Evolutionary conservation across 1,140 invertebrate genomes (phyloP).

Genomic region (Psilanteris sp.): DNA sequence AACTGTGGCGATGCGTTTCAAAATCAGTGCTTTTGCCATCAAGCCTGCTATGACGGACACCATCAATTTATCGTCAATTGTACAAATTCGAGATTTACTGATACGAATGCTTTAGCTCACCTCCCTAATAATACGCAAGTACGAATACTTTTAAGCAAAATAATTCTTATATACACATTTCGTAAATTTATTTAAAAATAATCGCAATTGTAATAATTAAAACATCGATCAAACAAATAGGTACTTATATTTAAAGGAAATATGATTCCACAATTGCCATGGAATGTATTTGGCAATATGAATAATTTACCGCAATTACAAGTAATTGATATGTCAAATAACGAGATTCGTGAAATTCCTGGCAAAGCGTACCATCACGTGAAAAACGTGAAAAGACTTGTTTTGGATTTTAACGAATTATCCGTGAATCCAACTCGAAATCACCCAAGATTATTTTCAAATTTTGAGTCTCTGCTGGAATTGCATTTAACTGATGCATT

Average conservation of each 20-base stretch:
- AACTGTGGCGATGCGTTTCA: slow-evolving; percentile 79
- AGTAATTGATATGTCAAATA: slow-evolving; percentile 88
- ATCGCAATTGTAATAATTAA: slow-evolving; percentile 10
- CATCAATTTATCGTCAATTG: slow-evolving; percentile 87
- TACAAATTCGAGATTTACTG: slow-evolving; percentile 83
- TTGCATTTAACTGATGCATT: slow-evolving; percentile 89
- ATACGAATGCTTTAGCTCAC: slow-evolving; percentile 82
- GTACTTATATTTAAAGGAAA: slow-evolving; percentile 89
- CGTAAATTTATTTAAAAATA: no score
- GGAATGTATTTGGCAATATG: slow-evolving; percentile 86
- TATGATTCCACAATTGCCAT: slow-evolving; percentile 82
- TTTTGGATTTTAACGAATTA: slow-evolving; percentile 88
- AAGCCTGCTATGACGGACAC: slow-evolving; percentile 79
- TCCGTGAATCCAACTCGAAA: slow-evolving; percentile 81
- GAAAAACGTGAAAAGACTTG: slow-evolving; percentile 84
- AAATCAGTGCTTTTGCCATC: slow-evolving; percentile 81
- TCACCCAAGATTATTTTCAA: slow-evolving; percentile 89
- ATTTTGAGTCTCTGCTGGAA: slow-evolving; percentile 86
- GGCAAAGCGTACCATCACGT: slow-evolving; percentile 90
- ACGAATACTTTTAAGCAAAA: no score
- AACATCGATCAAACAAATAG: slow-evolving; percentile 63
- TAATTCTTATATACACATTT: no score
- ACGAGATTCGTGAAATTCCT: slow-evolving; percentile 86
- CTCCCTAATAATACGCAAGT: slow-evolving; percentile 85
- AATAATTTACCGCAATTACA: slow-evolving; percentile 82